Conservation (phyloP, 2,888 invertebrate species). For the Odontocerum albicorne region DNA sequence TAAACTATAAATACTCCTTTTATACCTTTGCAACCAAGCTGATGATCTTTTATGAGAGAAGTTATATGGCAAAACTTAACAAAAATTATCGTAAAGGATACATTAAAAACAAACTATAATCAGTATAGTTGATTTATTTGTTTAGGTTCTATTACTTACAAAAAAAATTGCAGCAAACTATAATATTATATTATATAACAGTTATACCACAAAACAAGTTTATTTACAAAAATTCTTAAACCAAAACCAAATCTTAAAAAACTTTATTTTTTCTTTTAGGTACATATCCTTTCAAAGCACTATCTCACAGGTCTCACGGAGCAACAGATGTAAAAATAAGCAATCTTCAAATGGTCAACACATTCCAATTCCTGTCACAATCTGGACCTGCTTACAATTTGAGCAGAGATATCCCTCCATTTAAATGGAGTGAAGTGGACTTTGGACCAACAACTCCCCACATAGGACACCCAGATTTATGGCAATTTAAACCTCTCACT, state of each 20-base stretch:
- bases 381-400: slow-evolving; percentile 55
- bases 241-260: neutral
- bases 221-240: too few relatives aligned
- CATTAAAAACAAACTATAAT: neutral
- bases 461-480: slow-evolving; percentile 68
- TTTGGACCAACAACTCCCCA: slow-evolving; percentile 58
- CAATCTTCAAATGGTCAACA: slow-evolving; percentile 43
- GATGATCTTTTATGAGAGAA: too few relatives aligned
- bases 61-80: too few relatives aligned
- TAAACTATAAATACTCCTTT: too few relatives aligned
- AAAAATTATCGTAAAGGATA: too few relatives aligned
- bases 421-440: slow-evolving; percentile 66
- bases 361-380: slow-evolving; percentile 59
- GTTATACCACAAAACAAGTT: too few relatives aligned
- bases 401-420: slow-evolving; percentile 65
- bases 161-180: too few relatives aligned
- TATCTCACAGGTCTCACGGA: slow-evolving; percentile 70
- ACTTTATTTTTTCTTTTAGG: slow-evolving; percentile 40
- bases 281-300: slow-evolving; percentile 67
- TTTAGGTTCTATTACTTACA: neutral
- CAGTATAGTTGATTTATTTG: neutral
- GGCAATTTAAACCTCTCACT: slow-evolving; percentile 62
- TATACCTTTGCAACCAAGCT: too few relatives aligned
- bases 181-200: too few relatives aligned
- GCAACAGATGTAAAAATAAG: slow-evolving; percentile 71